Evolutionary conservation across 2,888 invertebrate genomes (phyloP).

Genomic region (Himalopsyche tibetana): DNA sequence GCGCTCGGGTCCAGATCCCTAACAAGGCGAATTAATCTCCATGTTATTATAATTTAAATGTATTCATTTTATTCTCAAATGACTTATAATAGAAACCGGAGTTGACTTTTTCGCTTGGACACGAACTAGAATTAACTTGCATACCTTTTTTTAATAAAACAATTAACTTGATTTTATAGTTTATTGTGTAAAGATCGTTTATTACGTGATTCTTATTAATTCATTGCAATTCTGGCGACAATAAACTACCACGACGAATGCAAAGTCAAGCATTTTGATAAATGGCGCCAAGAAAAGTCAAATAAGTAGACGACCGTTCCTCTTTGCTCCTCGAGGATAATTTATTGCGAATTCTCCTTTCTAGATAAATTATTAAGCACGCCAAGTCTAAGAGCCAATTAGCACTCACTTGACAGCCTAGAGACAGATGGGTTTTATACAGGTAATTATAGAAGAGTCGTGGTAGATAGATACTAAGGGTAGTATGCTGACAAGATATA

Average conservation of each 20-base stretch:
- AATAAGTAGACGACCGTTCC: not conserved
- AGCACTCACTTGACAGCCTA: not conserved
- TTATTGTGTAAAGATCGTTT: not conserved
- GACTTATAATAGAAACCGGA: not conserved
- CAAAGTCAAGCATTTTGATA: not conserved
- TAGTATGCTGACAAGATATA: no score
- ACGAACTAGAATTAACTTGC: not conserved
- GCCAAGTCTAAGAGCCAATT: not conserved
- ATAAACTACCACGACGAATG: no score
- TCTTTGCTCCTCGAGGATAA: not conserved
- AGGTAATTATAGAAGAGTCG: not conserved
- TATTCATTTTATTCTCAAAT: no score
- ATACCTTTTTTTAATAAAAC: not conserved
- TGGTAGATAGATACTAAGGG: not conserved
- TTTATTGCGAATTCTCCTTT: slow-evolving; percentile 2
- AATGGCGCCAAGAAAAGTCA: not conserved
- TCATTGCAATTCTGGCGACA: not conserved
- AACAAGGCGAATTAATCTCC: no score
- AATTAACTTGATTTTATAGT: not conserved
- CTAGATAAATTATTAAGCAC: not conserved
- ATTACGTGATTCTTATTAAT: not conserved
- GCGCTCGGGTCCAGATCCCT: no score
- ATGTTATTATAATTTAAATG: no score
- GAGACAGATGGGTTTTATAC: not conserved
- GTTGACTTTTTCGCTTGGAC: not conserved